Percentiles rank a stretch among this genome's conserved stretches.
phyloP scores from a whole-genome alignment of 2,888 invertebrate species.

The Drosophila mayaguana region DNA sequence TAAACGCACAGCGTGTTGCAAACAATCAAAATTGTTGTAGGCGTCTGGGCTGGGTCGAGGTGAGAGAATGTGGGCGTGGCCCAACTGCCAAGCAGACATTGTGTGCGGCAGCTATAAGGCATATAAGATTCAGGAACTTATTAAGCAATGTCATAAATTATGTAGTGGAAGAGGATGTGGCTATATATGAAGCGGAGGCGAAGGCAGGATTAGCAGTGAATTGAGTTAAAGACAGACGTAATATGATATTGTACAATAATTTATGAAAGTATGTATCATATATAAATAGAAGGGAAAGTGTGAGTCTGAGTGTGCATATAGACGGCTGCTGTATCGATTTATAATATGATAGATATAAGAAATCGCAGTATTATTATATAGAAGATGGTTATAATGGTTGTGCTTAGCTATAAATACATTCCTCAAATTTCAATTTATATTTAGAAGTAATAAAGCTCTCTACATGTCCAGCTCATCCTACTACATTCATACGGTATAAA shows the following conservation, averaged over 20 bases:
- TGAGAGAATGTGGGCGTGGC: constrained; percentile 38
- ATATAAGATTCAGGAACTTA: neutral
- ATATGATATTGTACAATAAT: neutral
- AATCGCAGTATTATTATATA: too few species aligned
- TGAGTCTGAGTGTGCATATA: too few species aligned
- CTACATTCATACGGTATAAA: too few species aligned
- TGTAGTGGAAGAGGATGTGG: neutral
- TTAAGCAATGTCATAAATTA: neutral
- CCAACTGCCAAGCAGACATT: neutral
- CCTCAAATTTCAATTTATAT: too few species aligned
- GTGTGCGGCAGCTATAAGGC: too few species aligned
- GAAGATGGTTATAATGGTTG: too few species aligned
- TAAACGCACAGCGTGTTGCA: constrained; percentile 35
- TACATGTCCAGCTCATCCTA: too few species aligned
- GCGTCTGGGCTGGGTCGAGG: neutral
- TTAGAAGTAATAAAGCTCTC: too few species aligned
- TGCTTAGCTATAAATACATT: too few species aligned
- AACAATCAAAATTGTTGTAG: constrained; percentile 7
- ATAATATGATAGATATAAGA: too few species aligned
- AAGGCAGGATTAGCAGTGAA: neutral
- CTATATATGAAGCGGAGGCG: neutral
- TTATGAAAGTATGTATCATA: neutral
- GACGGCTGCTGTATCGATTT: too few species aligned
- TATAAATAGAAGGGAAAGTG: too few species aligned
- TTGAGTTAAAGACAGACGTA: neutral